Percentiles rank a stretch among this genome's conserved stretches.
Conservation (phyloP, 2,888 invertebrate genomes). For the Hemaris fuciformis region DNA sequence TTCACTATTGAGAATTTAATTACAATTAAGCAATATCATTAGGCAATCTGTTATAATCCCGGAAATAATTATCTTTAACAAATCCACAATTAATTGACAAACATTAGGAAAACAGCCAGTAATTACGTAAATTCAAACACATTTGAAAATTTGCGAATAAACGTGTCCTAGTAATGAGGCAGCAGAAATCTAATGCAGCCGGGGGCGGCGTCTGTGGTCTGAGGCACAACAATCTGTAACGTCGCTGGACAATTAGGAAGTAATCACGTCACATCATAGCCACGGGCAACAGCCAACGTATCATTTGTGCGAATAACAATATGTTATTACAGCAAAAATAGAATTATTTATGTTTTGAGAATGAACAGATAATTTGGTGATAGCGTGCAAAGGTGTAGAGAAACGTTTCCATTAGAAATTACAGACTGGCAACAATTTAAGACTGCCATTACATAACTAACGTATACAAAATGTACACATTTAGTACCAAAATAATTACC, state of each 20-base stretch:
- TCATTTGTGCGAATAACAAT: not conserved
- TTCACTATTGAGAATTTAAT: no score
- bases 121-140: not conserved
- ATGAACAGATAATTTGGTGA: not conserved
- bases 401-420: not conserved
- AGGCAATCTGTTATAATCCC: no score
- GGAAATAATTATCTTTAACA: not conserved
- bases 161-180: not conserved
- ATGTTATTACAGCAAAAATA: not conserved
- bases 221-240: not conserved
- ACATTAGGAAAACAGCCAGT: not conserved
- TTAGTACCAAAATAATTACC: no score
- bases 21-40: no score
- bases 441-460: no score
- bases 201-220: not conserved
- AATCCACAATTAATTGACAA: not conserved
- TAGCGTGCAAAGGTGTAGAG: not conserved
- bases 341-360: not conserved
- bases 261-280: slow-evolving; percentile 7
- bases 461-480: no score
- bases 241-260: slow-evolving; percentile 2
- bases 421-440: no score
- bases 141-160: not conserved
- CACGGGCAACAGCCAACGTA: not conserved
- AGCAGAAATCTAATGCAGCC: not conserved